These are phyloP conservation scores for Steatornis caripensis DNA, from an alignment of 2,113 vertebrate species.

Conservation along the genomic window DNA sequence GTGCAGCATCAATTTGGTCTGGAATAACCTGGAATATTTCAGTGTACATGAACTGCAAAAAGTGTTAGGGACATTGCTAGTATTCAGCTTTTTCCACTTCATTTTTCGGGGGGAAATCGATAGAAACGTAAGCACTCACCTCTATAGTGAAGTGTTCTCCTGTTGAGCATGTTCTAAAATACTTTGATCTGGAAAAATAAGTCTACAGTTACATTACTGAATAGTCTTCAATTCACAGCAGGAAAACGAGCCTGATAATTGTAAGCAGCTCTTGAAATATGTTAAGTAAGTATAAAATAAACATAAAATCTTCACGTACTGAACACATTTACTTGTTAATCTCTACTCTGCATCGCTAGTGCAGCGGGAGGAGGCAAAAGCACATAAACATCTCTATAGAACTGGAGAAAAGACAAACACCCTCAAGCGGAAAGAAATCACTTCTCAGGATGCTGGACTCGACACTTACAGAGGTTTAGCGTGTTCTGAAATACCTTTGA, in stretches of 20 bases:
- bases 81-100: not conserved
- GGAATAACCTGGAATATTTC: not conserved
- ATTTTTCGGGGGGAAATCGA: too few relatives aligned
- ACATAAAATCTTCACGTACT: not conserved
- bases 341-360: rapidly evolving
- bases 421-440: not conserved
- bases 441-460: not conserved
- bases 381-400: not conserved
- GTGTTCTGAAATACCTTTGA: not conserved
- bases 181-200: slow-evolving; percentile 78
- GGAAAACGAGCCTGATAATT: not conserved
- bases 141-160: slow-evolving; percentile 83
- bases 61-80: not conserved
- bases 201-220: not conserved
- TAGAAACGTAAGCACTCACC: slow-evolving; percentile 51
- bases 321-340: not conserved
- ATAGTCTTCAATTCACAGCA: not conserved
- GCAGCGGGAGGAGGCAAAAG: not conserved
- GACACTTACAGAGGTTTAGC: not conserved
- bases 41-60: not conserved
- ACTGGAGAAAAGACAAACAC: not conserved
- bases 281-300: not conserved
- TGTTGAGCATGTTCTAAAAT: slow-evolving; percentile 78
- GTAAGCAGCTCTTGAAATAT: not conserved
- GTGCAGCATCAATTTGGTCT: not conserved